Percentiles rank a stretch among this genome's conserved stretches.
Conservation (phyloP, 2,888 invertebrate genomes). For the Alsophila aescularia region DNA sequence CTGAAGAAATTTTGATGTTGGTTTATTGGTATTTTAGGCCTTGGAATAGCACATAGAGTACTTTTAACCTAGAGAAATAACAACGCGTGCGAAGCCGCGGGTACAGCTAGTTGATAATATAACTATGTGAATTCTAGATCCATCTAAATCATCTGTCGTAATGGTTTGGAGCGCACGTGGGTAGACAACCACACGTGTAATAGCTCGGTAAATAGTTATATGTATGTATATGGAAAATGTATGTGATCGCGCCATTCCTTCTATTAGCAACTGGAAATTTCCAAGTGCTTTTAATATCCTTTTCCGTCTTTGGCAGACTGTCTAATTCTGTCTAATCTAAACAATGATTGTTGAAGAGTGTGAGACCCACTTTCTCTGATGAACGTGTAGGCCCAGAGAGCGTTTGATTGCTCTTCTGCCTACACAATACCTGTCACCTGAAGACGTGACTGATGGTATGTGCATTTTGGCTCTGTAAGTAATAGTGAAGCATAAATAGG, state of each 20-base stretch:
- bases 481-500: no score
- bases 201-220: constrained; percentile 15
- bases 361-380: neutral
- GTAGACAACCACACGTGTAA: constrained; percentile 13
- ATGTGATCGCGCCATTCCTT: constrained; percentile 2
- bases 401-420: neutral
- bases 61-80: no score
- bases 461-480: neutral
- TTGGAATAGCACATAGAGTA: no score
- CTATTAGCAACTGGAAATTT: constrained; percentile 13
- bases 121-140: constrained; percentile 1
- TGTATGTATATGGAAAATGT: constrained; percentile 19
- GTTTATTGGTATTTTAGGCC: no score
- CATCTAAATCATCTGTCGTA: constrained; percentile 12
- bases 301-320: neutral
- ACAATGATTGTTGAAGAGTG: neutral
- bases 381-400: neutral
- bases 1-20: no score
- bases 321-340: no score
- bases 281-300: constrained; percentile 6
- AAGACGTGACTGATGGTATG: no score
- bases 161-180: constrained; percentile 15
- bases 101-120: neutral
- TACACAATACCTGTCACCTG: neutral
- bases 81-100: no score